These are phyloP conservation scores for Synergus laeviventris DNA, from an alignment of 2,888 invertebrate genomes.

Conservation along the genomic window DNA sequence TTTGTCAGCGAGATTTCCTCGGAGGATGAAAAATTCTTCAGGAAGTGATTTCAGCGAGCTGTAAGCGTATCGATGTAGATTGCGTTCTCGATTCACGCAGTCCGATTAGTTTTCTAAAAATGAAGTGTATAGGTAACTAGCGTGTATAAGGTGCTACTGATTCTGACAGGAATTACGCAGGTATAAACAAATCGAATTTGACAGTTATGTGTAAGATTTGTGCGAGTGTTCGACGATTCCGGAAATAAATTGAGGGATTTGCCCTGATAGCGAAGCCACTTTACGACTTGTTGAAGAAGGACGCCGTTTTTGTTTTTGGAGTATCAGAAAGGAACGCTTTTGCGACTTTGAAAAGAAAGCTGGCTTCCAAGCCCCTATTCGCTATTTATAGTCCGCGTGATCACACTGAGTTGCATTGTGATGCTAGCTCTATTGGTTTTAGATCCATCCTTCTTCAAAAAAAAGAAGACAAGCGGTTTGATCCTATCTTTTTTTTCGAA, in stretches of 20 bases:
- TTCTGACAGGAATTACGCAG: too few species aligned
- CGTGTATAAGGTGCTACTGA: too few species aligned
- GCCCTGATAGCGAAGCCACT: neutral
- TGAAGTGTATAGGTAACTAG: too few species aligned
- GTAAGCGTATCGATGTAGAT: too few species aligned
- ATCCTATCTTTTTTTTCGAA: too few species aligned
- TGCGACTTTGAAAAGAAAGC: constrained; percentile 62
- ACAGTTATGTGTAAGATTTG: too few species aligned
- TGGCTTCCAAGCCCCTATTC: constrained; percentile 59
- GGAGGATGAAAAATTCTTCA: neutral
- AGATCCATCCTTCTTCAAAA: too few species aligned
- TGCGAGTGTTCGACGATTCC: neutral
- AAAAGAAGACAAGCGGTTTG: too few species aligned
- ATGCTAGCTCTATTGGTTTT: too few species aligned
- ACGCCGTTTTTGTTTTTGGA: neutral
- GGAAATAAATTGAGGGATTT: constrained; percentile 30
- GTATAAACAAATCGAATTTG: too few species aligned
- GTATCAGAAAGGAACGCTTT: constrained; percentile 44
- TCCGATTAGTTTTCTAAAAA: too few species aligned
- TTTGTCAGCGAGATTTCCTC: neutral
- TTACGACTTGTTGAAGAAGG: neutral
- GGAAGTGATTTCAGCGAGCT: constrained; percentile 56
- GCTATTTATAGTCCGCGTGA: constrained; percentile 15
- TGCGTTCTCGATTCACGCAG: too few species aligned
- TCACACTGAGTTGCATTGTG: constrained; percentile 11